phyloP scores from a whole-genome alignment of 2,888 invertebrate genomes.

The Lasioglossum vierecki region DNA sequence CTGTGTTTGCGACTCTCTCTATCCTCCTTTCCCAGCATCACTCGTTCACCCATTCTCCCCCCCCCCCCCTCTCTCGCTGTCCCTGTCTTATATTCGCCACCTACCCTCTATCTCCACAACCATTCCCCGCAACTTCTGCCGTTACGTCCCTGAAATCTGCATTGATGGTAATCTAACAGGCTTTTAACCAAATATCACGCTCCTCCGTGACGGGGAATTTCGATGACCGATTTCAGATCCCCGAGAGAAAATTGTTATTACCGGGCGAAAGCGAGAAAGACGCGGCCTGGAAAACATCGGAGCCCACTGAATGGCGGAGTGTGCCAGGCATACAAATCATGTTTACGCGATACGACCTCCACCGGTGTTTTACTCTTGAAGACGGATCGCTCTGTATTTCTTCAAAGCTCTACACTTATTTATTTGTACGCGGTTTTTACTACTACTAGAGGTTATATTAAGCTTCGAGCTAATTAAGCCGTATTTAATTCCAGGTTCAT shows the following conservation, averaged over 20 bases:
- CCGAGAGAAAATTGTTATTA: constrained; percentile 6
- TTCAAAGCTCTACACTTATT: constrained; percentile 9
- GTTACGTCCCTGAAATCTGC: constrained; percentile 66
- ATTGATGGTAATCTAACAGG: constrained; percentile 74
- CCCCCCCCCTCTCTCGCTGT: background rate
- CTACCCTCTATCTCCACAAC: constrained; percentile 11
- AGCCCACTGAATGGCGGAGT: background rate
- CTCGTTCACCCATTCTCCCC: background rate
- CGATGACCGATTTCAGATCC: constrained; percentile 53
- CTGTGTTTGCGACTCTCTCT: constrained; percentile 23
- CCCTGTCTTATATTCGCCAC: constrained; percentile 23
- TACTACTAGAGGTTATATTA: constrained; percentile 18
- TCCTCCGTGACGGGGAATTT: constrained; percentile 35
- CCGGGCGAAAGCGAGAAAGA: background rate
- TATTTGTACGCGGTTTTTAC: constrained; percentile 32
- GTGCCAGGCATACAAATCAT: background rate
- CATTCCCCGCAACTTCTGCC: constrained; percentile 54
- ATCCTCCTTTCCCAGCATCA: constrained; percentile 2
- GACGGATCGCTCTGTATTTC: background rate
- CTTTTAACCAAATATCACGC: constrained; percentile 74
- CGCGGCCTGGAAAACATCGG: background rate
- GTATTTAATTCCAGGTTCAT: background rate
- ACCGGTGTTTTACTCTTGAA: background rate
- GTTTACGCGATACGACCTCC: background rate
- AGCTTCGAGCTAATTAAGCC: constrained; percentile 9